Base-by-base conservation (phyloP, 2,113 vertebrate species). In the Campylomormyrus numenius region DNA sequence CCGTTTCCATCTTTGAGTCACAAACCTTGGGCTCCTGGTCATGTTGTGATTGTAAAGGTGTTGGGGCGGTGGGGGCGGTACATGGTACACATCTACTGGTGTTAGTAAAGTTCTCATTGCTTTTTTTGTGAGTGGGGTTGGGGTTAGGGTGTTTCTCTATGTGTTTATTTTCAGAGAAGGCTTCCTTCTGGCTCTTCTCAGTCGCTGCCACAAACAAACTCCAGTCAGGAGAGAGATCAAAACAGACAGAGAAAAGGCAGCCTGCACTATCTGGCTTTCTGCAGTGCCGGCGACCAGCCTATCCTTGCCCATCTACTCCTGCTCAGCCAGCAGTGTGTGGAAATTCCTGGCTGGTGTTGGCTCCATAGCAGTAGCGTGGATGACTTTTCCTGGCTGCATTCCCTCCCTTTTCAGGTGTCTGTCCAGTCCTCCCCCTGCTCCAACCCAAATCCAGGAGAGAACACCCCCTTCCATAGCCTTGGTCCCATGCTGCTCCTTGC, bases 1-100 rank as follows among this genome's bases (percentile, higher is more conserved):
- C 91, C 88, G 56, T 90, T 86, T 91, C 87, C 90, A 58, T 91
- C 46, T 91, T 80, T 89, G 88, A 70, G 83, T 91, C 49, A 42
- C 90, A 89, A 83, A 87, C 88, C 58, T 74, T 35, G 49, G 88
- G 89, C 49, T 87, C 91, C 42, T 89, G 87, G 85, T 90, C 87
- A 87, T 91, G 88, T 86, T 92, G 90, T 87, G 91, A 92, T 53
- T 53, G 48, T 86, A 89, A 90, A 85, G 45, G 83, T 87, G 50
- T 6, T 50, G 42, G 52, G 80, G 8, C 8, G 24, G 5, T 1
- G 17, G 31, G 45, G 27, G 27, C 1, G 10, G 21, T 27, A 5
- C 42, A 5, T 31, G 80, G 17, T 84, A 85, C 19, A 85, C 45
- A 85, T 85, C 83, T 24, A 52, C 46, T 46, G 49, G 8, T n/a